phyloP scores from a whole-genome alignment of 2,113 vertebrate species.

The Peromyscus maniculatus region DNA sequence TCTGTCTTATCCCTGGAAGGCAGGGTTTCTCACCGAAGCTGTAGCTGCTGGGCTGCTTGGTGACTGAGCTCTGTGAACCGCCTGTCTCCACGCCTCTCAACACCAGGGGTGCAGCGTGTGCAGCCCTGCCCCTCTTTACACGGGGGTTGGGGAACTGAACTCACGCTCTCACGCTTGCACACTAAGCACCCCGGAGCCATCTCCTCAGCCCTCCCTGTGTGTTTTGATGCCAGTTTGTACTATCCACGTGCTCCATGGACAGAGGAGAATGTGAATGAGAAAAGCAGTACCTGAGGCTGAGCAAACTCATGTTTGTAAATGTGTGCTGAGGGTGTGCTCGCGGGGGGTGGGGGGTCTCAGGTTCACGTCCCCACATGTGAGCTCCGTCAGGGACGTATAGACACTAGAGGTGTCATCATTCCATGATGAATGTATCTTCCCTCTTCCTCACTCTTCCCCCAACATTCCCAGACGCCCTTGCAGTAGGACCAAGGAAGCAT shows the following conservation, averaged over 20 bases:
- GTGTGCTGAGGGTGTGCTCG: neutral
- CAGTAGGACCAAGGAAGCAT: neutral
- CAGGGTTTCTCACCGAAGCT: neutral
- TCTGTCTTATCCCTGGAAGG: neutral
- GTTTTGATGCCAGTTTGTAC: neutral
- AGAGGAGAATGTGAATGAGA: neutral
- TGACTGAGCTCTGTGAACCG: neutral
- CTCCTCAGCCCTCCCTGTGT: neutral
- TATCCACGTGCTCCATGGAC: neutral
- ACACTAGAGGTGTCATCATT: neutral
- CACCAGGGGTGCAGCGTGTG: neutral
- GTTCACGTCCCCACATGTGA: neutral
- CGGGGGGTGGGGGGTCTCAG: no score
- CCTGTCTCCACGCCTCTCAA: neutral
- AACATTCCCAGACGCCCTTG: neutral
- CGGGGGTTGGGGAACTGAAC: neutral
- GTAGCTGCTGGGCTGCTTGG: neutral
- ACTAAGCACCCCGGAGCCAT: neutral
- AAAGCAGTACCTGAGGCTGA: neutral
- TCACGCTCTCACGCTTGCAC: neutral
- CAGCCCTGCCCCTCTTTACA: neutral
- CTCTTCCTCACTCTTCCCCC: neutral
- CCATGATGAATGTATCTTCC: neutral
- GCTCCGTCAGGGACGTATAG: neutral
- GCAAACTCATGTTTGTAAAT: neutral